These are phyloP conservation scores for Erpobdella octoculata DNA, from an alignment of 2,888 invertebrate species.

Conservation along the genomic window DNA sequence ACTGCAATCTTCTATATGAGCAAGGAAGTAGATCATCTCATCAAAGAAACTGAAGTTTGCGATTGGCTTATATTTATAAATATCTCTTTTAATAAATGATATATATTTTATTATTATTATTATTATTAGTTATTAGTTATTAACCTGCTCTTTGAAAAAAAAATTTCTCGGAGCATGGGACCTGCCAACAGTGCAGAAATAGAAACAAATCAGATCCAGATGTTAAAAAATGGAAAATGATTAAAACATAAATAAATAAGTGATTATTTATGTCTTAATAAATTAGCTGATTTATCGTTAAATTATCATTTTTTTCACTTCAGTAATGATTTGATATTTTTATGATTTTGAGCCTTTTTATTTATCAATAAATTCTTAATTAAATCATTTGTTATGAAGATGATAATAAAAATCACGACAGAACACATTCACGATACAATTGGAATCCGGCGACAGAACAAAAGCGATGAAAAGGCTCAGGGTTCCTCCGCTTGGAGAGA, in stretches of 20 bases:
- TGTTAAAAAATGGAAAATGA: no score
- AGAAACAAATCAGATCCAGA: no score
- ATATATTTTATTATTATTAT: neutral
- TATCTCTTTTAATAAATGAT: neutral
- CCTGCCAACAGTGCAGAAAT: no score
- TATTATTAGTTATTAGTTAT: neutral
- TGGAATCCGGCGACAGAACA: conserved; percentile 82
- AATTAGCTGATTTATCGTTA: no score
- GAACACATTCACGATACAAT: conserved; percentile 54
- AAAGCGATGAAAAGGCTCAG: conserved; percentile 94
- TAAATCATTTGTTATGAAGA: no score
- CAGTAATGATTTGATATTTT: no score
- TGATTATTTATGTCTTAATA: no score
- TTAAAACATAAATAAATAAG: no score
- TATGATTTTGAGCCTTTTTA: no score
- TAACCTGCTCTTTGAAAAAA: neutral
- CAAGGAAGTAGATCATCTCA: conserved; percentile 90
- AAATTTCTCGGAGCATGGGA: neutral
- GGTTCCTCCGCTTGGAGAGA: conserved; percentile 92
- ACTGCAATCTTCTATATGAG: conserved; percentile 88
- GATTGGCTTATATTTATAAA: neutral
- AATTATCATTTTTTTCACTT: no score
- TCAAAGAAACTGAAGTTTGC: conserved; percentile 76
- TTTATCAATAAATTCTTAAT: no score
- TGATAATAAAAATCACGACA: no score